These are phyloP conservation scores for Clepsis dumicolana DNA, from an alignment of 2,888 invertebrate genomes.

Conservation along the genomic window DNA sequence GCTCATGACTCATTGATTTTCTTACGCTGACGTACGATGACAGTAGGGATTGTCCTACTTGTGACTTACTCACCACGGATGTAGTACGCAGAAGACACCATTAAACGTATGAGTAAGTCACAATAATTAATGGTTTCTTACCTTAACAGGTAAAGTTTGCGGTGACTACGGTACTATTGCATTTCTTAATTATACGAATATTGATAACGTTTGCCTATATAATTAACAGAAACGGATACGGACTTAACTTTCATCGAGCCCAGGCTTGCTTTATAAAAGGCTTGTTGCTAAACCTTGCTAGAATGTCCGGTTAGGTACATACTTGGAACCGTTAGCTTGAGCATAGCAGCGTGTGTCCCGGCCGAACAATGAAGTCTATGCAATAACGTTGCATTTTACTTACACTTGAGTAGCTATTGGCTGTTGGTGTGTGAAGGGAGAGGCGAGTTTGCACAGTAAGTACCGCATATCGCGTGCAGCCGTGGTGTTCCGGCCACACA, in stretches of 20 bases:
- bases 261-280: slow-evolving; percentile 11
- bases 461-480: slow-evolving; percentile 71
- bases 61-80: slow-evolving; percentile 32
- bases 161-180: background rate
- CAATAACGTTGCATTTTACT: slow-evolving; percentile 61
- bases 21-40: slow-evolving; percentile 33
- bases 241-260: slow-evolving; percentile 37
- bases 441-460: slow-evolving; percentile 41
- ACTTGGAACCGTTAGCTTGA: slow-evolving; percentile 42
- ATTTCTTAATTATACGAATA: background rate
- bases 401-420: slow-evolving; percentile 42
- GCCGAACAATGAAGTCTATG: slow-evolving; percentile 62
- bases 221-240: slow-evolving; percentile 29
- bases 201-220: slow-evolving; percentile 18
- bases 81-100: slow-evolving; percentile 28
- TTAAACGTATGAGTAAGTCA: slow-evolving; percentile 34
- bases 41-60: slow-evolving; percentile 36
- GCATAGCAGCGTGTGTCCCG: slow-evolving; percentile 49
- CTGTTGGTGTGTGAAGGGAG: slow-evolving; percentile 48
- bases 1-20: slow-evolving; percentile 71
- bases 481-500: slow-evolving; percentile 66
- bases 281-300: slow-evolving; percentile 34
- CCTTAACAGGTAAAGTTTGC: slow-evolving; percentile 6
- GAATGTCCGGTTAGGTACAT: slow-evolving; percentile 34
- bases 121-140: slow-evolving; percentile 8